Conservation (phyloP, 2,888 invertebrate species). For the Rapana venosa region DNA sequence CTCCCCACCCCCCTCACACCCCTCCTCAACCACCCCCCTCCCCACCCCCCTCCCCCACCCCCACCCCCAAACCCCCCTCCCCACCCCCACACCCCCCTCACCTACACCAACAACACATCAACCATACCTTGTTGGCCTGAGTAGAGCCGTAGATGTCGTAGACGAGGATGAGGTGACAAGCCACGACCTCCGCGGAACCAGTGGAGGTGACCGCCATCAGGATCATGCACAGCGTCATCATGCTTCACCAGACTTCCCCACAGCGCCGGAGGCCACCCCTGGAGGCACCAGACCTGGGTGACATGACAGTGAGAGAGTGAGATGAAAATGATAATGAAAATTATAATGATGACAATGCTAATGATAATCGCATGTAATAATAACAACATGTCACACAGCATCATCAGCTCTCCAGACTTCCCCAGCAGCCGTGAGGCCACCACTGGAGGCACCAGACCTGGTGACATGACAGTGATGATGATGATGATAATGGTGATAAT, state of each 20-base stretch:
- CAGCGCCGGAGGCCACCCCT: slow-evolving; percentile 73
- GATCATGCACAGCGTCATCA: slow-evolving; percentile 73
- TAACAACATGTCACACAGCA: too few species aligned
- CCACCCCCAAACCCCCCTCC: too few species aligned
- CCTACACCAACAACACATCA: too few species aligned
- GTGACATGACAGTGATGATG: neutral
- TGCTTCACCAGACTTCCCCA: slow-evolving; percentile 73
- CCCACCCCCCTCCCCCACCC: too few species aligned
- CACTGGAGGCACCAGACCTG: slow-evolving; percentile 75
- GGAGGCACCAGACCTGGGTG: too few species aligned
- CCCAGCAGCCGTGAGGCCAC: slow-evolving; percentile 76
- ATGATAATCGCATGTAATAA: too few species aligned
- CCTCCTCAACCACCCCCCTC: too few species aligned
- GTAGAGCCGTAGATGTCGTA: slow-evolving; percentile 76
- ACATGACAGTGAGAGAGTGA: too few species aligned
- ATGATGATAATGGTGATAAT: neutral
- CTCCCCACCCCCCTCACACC: neutral
- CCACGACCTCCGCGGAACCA: slow-evolving; percentile 77
- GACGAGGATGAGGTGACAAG: slow-evolving; percentile 76
- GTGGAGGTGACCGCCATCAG: slow-evolving; percentile 78
- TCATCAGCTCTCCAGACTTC: slow-evolving; percentile 65
- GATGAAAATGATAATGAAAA: too few species aligned
- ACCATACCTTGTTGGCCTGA: too few species aligned
- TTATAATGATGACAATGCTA: too few species aligned
- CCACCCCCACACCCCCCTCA: too few species aligned